Percentiles rank a stretch among this genome's conserved stretches.
Conservation (phyloP, 2,888 invertebrate genomes). For the Cosmopolites sordidus region DNA sequence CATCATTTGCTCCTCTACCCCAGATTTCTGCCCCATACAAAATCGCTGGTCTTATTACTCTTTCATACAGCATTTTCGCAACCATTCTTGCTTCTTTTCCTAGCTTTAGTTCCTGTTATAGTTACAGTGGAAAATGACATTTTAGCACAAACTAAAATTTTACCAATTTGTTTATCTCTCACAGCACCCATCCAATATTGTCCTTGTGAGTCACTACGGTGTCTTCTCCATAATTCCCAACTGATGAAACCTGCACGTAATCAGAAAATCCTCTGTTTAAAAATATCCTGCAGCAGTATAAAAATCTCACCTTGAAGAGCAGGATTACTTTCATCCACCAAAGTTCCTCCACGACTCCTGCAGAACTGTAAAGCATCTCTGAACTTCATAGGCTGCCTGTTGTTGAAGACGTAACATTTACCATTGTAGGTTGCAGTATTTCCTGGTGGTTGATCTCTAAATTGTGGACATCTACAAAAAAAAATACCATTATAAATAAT, state of each 20-base stretch:
- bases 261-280: too few relatives aligned
- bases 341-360: slow-evolving; percentile 69
- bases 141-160: too few relatives aligned
- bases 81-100: too few relatives aligned
- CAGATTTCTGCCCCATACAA: too few relatives aligned
- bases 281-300: too few relatives aligned
- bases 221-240: slow-evolving; percentile 90
- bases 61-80: too few relatives aligned
- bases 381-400: slow-evolving; percentile 76
- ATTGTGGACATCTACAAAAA: slow-evolving; percentile 68
- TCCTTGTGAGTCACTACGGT: slow-evolving; percentile 84
- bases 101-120: too few relatives aligned
- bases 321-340: slow-evolving; percentile 90
- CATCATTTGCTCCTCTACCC: too few relatives aligned
- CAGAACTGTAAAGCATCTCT: slow-evolving; percentile 78
- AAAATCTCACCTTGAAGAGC: slow-evolving; percentile 69
- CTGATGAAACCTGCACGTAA: slow-evolving; percentile 62
- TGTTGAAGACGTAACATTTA: slow-evolving; percentile 92
- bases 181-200: slow-evolving; percentile 95
- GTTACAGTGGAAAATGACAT: too few relatives aligned
- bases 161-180: slow-evolving; percentile 70
- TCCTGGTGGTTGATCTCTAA: slow-evolving; percentile 88
- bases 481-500: not conserved
- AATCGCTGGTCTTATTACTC: too few relatives aligned
- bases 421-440: slow-evolving; percentile 92